Conservation (phyloP, 2,888 invertebrate species). For the Aproaerema taeniolella region DNA sequence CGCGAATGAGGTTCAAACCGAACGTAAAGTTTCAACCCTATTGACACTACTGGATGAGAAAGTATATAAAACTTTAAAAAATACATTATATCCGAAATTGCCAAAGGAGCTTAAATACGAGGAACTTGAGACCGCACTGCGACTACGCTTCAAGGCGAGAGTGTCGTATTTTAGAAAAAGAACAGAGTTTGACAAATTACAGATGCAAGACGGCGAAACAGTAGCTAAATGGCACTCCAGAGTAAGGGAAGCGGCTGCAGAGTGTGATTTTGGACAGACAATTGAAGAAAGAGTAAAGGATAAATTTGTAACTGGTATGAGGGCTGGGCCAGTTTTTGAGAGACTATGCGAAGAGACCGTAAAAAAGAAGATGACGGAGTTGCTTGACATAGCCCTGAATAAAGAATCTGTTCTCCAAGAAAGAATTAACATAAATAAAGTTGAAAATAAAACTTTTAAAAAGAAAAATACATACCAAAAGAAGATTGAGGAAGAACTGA, state of each 20-base stretch:
- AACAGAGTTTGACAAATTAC: not conserved
- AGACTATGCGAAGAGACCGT: slow-evolving; percentile 1
- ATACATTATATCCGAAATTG: not conserved
- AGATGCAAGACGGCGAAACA: not conserved
- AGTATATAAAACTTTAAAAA: too few species aligned
- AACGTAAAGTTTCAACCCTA: too few species aligned
- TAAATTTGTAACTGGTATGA: slow-evolving; percentile 3
- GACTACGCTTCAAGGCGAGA: not conserved
- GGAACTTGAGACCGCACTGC: too few species aligned
- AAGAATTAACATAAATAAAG: too few species aligned
- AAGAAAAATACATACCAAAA: too few species aligned
- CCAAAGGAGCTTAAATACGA: too few species aligned
- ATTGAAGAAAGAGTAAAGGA: slow-evolving; percentile 4
- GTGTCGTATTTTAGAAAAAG: not conserved
- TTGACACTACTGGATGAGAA: too few species aligned
- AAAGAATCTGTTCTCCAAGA: too few species aligned
- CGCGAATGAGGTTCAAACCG: too few species aligned
- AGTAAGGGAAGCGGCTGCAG: slow-evolving; percentile 7
- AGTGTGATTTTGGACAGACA: slow-evolving; percentile 1
- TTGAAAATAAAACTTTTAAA: too few species aligned
- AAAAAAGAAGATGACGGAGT: not conserved
- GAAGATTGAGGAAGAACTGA: too few species aligned
- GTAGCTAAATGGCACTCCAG: not conserved
- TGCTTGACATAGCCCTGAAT: slow-evolving; percentile 6
- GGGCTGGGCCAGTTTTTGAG: not conserved